Conservation (phyloP, 2,888 invertebrate genomes). For the Drosophila peninsularis region DNA sequence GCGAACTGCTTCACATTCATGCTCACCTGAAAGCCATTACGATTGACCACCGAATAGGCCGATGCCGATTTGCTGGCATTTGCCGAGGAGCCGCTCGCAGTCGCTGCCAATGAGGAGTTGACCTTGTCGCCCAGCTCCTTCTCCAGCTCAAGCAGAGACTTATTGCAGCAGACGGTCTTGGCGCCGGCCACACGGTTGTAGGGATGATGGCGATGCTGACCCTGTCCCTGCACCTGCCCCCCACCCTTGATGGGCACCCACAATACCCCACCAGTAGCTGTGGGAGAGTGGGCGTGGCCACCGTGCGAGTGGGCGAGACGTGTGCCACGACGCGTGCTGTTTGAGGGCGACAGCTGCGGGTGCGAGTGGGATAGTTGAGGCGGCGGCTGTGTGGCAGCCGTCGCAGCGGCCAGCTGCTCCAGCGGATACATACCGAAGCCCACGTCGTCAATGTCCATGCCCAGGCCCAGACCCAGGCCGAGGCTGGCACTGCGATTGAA, state of each 20-base stretch:
- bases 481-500: slow-evolving; percentile 54
- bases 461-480: slow-evolving; percentile 38
- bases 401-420: slow-evolving; percentile 66
- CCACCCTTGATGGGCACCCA: slow-evolving; percentile 71
- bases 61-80: slow-evolving; percentile 45
- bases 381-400: slow-evolving; percentile 45
- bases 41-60: slow-evolving; percentile 62
- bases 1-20: slow-evolving; percentile 92
- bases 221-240: slow-evolving; percentile 17
- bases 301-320: slow-evolving; percentile 44
- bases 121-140: slow-evolving; percentile 67
- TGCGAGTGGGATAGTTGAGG: slow-evolving; percentile 41
- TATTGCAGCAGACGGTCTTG: slow-evolving; percentile 73
- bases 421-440: slow-evolving; percentile 82
- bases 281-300: slow-evolving; percentile 42
- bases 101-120: slow-evolving; percentile 12
- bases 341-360: slow-evolving; percentile 51
- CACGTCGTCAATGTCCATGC: slow-evolving; percentile 77
- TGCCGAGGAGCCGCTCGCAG: slow-evolving; percentile 4
- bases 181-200: slow-evolving; percentile 70
- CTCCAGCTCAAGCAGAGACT: slow-evolving; percentile 65
- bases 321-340: slow-evolving; percentile 35
- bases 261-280: slow-evolving; percentile 36
- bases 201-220: slow-evolving; percentile 69
- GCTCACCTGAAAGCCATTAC: slow-evolving; percentile 89